Base-by-base conservation (phyloP, 1,140 invertebrate species). In the Ridgeia piscesae region DNA sequence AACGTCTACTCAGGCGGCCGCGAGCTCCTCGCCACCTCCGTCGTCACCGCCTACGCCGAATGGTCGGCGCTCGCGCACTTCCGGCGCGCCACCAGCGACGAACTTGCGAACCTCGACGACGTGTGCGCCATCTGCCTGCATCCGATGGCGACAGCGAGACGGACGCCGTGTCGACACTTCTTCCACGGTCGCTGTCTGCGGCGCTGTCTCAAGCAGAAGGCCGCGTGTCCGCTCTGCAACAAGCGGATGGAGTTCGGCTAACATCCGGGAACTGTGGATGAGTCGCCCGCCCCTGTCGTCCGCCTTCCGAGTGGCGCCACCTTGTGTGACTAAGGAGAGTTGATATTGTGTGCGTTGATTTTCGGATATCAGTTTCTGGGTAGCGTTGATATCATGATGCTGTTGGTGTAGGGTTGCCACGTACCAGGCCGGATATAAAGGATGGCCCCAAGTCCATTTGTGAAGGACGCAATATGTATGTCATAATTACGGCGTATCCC, bases 111-210 rank as follows among this genome's bases (percentile, higher is more conserved):
- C 58, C 97, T 97, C 92, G 97, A 98, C 93, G 97, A 98, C 94
- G 97, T 98, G 2, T 98, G 97, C 95, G 97, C 97, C 1, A 97
- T 98, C 31, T 98, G 97, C 94, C 96, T 98, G 17, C 97, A 97
- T 92, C 94, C 95, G 1, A 97, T 98, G 97, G 96, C 96, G 90
- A 93, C 94, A 34, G 97, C 97, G 0, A 96, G 97, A 31, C 96
- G 97, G 0, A 98, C 97, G 0, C 97, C 97, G 0, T 98, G 97
- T 94, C 97, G 97, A 89, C 97, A 98, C 94, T 96, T 97, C 94
- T 98, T 98, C 95, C 97, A 98, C 94, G 97, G 97, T 0, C 97
- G 97, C 94, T 98, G 97, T 94, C 95, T 98, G 33, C 95, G 97
- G 93, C 96, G 97, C 92, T 98, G 97, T 94, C 95, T 98, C 1